These are phyloP conservation scores for Acromyrmex charruanus DNA, from an alignment of 1,140 invertebrate genomes.

Conservation along the genomic window DNA sequence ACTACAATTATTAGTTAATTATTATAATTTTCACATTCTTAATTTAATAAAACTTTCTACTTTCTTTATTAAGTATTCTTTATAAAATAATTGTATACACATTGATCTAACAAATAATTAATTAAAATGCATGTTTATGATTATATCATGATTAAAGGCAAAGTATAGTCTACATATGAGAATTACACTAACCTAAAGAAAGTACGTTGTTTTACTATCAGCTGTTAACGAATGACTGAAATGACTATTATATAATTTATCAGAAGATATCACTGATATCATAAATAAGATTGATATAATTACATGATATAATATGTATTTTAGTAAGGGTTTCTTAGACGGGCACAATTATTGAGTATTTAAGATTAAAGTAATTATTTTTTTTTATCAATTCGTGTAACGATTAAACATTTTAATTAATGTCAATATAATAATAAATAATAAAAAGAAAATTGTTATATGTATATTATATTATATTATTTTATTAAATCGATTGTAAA, in stretches of 20 bases:
- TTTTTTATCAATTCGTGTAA: too few relatives aligned
- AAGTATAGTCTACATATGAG: neutral
- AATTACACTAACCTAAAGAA: slow-evolving; percentile 71
- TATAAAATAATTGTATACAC: neutral
- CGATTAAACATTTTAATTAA: too few relatives aligned
- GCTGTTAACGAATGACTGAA: slow-evolving; percentile 76
- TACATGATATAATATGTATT: too few relatives aligned
- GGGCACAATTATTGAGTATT: too few relatives aligned
- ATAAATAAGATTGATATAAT: slow-evolving; percentile 53
- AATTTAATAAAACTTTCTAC: neutral
- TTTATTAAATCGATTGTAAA: too few relatives aligned
- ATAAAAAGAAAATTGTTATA: too few relatives aligned
- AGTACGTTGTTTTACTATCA: slow-evolving; percentile 47
- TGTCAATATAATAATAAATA: too few relatives aligned
- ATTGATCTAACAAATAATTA: neutral
- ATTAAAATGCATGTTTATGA: neutral
- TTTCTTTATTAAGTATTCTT: neutral
- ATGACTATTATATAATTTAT: slow-evolving; percentile 45
- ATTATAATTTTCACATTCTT: neutral
- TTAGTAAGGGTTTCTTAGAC: too few relatives aligned
- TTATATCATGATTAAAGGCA: neutral
- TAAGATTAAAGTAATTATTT: too few relatives aligned
- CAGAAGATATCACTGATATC: slow-evolving; percentile 80
- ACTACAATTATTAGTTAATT: neutral
- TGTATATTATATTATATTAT: too few relatives aligned